phyloP scores from a whole-genome alignment of 2,888 invertebrate species.

The Drosophila kanekoi region DNA sequence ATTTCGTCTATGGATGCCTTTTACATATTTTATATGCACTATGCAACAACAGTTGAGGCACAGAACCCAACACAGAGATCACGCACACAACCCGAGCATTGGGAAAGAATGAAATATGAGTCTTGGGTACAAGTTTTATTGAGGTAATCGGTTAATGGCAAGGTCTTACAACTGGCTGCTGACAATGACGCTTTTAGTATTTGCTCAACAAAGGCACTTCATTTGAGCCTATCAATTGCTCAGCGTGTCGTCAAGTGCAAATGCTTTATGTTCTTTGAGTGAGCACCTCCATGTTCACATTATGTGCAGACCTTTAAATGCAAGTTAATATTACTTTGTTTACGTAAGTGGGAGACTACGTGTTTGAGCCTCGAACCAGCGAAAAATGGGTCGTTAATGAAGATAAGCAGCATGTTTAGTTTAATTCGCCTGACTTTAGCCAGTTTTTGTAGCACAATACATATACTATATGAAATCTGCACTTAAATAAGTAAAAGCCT shows the following conservation, averaged over 20 bases:
- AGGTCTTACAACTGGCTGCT: background rate
- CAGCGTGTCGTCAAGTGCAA: too few relatives aligned
- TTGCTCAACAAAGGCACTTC: background rate
- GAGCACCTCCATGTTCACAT: too few relatives aligned
- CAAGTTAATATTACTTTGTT: too few relatives aligned
- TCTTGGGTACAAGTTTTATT: slow-evolving; percentile 11
- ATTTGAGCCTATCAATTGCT: background rate
- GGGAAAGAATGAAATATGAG: slow-evolving; percentile 29
- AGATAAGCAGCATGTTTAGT: too few relatives aligned
- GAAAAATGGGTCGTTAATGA: too few relatives aligned
- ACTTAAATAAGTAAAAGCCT: background rate
- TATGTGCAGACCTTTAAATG: too few relatives aligned
- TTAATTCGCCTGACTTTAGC: too few relatives aligned
- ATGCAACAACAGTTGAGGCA: slow-evolving; percentile 48
- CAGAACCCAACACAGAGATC: background rate
- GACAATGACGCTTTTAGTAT: slow-evolving; percentile 7
- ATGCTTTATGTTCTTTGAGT: too few relatives aligned
- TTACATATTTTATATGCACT: slow-evolving; percentile 70
- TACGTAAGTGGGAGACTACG: too few relatives aligned
- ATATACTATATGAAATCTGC: background rate
- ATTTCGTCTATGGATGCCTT: slow-evolving; percentile 62
- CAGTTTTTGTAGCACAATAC: background rate
- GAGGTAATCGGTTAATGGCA: slow-evolving; percentile 25
- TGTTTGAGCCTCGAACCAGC: too few relatives aligned
- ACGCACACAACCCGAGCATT: slow-evolving; percentile 12